Evolutionary conservation across 2,888 invertebrate genomes (phyloP), one percentile per base, ranked within the genome.

Genomic region (Rhaphigaster nebulosa): DNA sequence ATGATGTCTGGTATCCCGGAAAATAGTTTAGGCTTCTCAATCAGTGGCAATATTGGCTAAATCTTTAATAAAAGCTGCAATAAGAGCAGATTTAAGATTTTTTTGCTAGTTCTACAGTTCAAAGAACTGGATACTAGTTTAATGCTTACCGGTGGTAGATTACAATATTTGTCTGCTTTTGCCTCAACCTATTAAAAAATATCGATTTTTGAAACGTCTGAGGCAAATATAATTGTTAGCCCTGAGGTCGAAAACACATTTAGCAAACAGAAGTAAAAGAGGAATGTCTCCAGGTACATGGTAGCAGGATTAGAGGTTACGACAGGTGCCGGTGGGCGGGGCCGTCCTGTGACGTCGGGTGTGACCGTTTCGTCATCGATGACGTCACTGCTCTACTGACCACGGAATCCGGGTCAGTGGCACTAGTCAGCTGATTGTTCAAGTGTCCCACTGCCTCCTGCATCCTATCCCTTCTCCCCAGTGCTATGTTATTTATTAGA

Each of bases 371-470:
- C 80, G 45, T 84, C 80, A 84, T 20, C 23, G 3, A 84, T 41
- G 41, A 38, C 80, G 80, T 84, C 80, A 84, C 80, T 84, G 80
- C 45, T 84, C 80, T 10, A 84, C 26, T 84, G 80, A 38, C 41
- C 80, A 45, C 45, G 41, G 10, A 0, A 41, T 45, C 26, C 41
- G 45, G 80, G 80, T 84, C 80, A 84, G 80, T 84, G 80, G 10
- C 80, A 45, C 23, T 45, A 45, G 80, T 45, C 80, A 45, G 80
- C 70, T 70, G 70, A 70, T 70, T 34, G 15, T 34, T 29, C 34
- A 34, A 70, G 34, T 34, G 34, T 18, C 70, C 15, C 70, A 34
- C 18, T 18, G 18, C 70, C 70, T 70, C 29, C 70, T 70, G 0
- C 6, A 70, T 34, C 70, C 18, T 18, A 1, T 6, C 18, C n/a